Base-by-base conservation (phyloP, 2,113 vertebrate species). In the Myrmophylax atrothorax region DNA sequence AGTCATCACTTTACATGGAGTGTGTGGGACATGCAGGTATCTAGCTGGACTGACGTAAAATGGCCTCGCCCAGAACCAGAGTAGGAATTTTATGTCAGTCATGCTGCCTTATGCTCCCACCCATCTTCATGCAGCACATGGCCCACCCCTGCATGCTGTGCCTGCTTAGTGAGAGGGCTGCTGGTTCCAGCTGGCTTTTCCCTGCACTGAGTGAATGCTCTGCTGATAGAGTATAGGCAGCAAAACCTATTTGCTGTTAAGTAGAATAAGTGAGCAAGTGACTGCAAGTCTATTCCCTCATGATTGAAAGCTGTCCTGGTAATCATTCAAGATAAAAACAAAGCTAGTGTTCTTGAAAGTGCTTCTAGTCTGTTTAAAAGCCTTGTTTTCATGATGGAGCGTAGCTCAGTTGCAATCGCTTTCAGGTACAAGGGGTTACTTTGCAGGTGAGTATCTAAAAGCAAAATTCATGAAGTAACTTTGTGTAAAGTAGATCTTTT, bases 391-490 rank as follows among this genome's bases (percentile, higher is more conserved):
- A 26, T 69, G 91, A 55, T 77, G 38, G 19, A 82, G 33, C 40
- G 7, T 49, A 56, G 63, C 86, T 84, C 55, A 28, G 14, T 69
- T 93, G 84, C 85, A 68, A 96, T 73, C 22, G 64, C 38, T 63
- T 96, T 79, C 58, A 76, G 77, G 40, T 72, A 93, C 31, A 73
- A 83, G 20, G 69, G 26, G 68, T 90, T 94, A 37, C 69, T 83
- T 92, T 78, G 81, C 42, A 59, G 31, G 73, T 64, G 64, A 85
- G 17, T 84, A 46, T 42, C 56, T 84, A 70, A 88, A 77, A 93
- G 63, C 68, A 73, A 82, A 89, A 94, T 84, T 76, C 49, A 52
- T 95, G 55, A 89, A 84, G 68, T 82, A 69, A 62, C 47, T 93
- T 63, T 56, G 69, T 56, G 28, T 89, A 79, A 91, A 96, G 42